Evolutionary conservation across 2,113 vertebrate species (phyloP).

Genomic region (Callaeas wilsoni): DNA sequence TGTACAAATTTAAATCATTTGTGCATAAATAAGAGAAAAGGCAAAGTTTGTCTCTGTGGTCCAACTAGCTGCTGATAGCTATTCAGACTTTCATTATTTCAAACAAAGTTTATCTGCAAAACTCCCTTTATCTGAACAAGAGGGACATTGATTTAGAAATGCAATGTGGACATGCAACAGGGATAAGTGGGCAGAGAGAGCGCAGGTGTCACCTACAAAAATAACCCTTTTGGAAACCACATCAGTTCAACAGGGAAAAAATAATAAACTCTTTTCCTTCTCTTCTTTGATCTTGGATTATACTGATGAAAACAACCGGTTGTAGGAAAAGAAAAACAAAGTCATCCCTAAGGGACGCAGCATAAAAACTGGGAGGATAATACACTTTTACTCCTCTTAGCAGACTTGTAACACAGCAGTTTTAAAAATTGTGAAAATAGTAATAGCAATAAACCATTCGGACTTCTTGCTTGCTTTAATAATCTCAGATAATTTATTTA

Average conservation of each 20-base stretch:
- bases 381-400: background rate
- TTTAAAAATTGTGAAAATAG: background rate
- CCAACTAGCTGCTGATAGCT: background rate
- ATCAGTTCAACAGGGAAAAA: background rate
- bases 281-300: background rate
- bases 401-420: background rate
- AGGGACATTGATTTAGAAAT: background rate
- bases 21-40: background rate
- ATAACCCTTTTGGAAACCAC: background rate
- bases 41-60: background rate
- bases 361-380: background rate
- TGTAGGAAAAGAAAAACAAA: background rate
- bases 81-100: background rate
- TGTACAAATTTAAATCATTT: background rate
- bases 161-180: background rate
- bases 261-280: background rate
- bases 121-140: background rate
- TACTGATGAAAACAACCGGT: background rate
- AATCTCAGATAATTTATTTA: background rate
- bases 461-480: background rate
- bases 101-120: background rate
- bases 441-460: background rate
- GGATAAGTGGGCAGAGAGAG: background rate
- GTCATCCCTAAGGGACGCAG: background rate
- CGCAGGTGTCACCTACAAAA: background rate